These are phyloP conservation scores for Pachyseris speciosa DNA, from an alignment of 64 coral and sea anemone species.

Conservation along the genomic window DNA sequence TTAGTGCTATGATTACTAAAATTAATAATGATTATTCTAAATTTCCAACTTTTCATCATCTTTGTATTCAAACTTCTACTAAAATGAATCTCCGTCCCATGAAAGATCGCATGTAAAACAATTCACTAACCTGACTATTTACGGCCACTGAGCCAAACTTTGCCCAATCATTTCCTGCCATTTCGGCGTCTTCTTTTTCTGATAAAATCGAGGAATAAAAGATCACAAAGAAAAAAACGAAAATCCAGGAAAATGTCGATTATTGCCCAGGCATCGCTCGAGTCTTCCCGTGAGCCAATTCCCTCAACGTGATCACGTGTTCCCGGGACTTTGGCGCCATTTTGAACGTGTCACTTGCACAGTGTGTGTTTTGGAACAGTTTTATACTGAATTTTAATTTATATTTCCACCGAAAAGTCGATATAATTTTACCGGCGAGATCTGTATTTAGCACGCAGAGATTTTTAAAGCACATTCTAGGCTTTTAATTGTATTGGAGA, in stretches of 20 bases:
- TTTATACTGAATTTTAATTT: constrained; percentile 32
- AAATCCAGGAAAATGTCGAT: background rate
- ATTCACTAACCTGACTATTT: background rate
- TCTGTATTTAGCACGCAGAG: background rate
- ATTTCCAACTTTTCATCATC: background rate
- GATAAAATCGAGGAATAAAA: background rate
- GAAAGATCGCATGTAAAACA: background rate
- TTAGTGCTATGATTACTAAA: too few species aligned
- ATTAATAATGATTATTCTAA: too few species aligned
- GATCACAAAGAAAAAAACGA: background rate
- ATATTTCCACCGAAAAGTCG: background rate
- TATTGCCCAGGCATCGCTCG: background rate
- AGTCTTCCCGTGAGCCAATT: constrained; percentile 3
- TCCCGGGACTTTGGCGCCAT: constrained; percentile 4
- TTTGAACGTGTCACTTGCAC: background rate
- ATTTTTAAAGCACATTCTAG: constrained; percentile 8
- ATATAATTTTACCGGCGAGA: constrained; percentile 4
- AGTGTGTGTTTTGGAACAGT: background rate
- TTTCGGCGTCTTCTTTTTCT: background rate
- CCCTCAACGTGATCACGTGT: background rate
- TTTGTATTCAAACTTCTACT: background rate
- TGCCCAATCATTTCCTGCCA: constrained; percentile 10
- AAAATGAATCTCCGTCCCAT: too few species aligned
- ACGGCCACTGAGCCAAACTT: constrained; percentile 2
- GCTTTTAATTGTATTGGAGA: constrained; percentile 1